Evolutionary conservation across 2,797 vertebrate species (phyloP), one percentile per base, ranked within the genome.

Genomic region (Rhodeus uyekii): DNA sequence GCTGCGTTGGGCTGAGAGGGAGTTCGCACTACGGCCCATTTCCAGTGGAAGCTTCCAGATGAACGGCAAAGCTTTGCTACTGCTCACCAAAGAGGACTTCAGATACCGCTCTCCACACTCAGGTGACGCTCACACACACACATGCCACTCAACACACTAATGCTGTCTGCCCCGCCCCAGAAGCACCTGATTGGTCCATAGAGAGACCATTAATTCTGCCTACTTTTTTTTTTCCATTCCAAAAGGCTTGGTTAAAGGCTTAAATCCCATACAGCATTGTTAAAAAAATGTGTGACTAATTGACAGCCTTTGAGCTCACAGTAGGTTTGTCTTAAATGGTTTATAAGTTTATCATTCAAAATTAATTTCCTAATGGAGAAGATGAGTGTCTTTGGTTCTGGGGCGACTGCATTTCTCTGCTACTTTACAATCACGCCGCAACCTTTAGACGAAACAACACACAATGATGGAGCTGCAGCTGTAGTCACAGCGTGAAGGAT

Each of bases 1-100:
- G 98, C 94, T 99, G 78, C 95, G 95, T 38, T 99, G 98, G 98
- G 96, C 98, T 0, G 98, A 99, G 92, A 95, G 95, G 73, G 98
- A 99, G 89, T 99, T 98, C 78, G 97, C 98, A 24, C 92, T 99
- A 87, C 93, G 96, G 82, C 95, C 97, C 0, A 97, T 98, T 87
- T 96, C 97, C 90, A 98, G 96, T 84, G 95, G 92, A 91, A 96
- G 96, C 0, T 99, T 99, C 83, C 97, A 99, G 93, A 99, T 99
- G 98, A 99, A 99, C 0, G 98, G 98, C 84, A 99, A 99, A 89
- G 98, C 98, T 12, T 94, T 99, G 88, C 94, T 99, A 89, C 96
- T 99, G 77, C 96, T 99, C 90, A 99, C 98, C 92, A 99, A 99
- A 95, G 98, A 99, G 91, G 98, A 99, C 91, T 99, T 99, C 90